phyloP scores from a whole-genome alignment of 2,113 vertebrate species.

The Erpornis zantholeuca region DNA sequence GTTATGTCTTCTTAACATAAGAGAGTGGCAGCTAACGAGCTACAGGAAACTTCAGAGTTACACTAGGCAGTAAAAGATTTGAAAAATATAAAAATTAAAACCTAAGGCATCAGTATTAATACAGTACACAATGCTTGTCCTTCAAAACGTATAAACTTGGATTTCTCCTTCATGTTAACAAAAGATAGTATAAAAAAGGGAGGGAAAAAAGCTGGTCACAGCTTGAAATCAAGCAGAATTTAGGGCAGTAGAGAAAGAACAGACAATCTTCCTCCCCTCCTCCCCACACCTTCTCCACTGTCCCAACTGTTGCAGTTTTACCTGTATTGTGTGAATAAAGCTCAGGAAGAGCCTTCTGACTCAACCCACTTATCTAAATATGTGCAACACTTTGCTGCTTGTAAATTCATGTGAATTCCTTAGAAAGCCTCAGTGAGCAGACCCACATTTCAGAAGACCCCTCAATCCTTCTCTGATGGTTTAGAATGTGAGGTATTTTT shows the following conservation, averaged over 20 bases:
- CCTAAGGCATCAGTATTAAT: neutral
- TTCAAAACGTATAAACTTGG: neutral
- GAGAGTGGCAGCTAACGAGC: too few species aligned
- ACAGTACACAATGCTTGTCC: neutral
- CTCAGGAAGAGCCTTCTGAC: neutral
- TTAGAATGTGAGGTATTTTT: neutral
- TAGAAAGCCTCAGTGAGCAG: neutral
- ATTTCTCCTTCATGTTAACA: neutral
- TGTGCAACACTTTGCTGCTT: neutral
- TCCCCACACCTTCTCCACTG: neutral
- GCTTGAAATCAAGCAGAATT: neutral
- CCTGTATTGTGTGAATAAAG: neutral
- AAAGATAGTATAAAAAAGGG: neutral
- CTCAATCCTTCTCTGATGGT: rapidly evolving
- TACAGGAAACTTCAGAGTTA: too few species aligned
- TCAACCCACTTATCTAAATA: neutral
- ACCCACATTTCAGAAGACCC: neutral
- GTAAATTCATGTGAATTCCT: neutral
- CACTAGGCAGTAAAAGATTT: too few species aligned
- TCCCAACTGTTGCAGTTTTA: neutral
- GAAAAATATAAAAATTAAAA: too few species aligned
- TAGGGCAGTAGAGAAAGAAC: neutral
- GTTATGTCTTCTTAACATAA: too few species aligned
- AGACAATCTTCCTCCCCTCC: neutral
- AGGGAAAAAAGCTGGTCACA: neutral